Evolutionary conservation across 2,113 vertebrate genomes (phyloP), one percentile per base, ranked within the genome.

Genomic region (Phrynocephalus versicolor): DNA sequence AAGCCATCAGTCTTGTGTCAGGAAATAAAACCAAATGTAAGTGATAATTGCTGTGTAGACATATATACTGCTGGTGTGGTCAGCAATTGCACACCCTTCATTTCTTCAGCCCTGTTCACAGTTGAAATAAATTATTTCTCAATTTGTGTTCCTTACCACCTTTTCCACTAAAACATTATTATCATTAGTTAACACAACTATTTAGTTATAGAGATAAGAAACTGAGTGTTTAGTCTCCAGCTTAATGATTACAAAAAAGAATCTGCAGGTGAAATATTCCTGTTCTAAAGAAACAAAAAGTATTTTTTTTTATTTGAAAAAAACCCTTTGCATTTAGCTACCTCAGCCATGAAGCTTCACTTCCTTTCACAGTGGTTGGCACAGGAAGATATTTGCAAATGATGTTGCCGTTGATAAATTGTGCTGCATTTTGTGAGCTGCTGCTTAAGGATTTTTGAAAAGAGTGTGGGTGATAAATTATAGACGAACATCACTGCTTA

Each of bases 331-430:
- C 75, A 33, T 51, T 85, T 73, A n/a, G 0, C 67, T 81, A 45
- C 1, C 85, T 45, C n/a, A 18, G 33, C 37, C 7, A 33, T 8
- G 84, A 78, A 30, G n/a, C 6, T 8, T 3, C 0, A 58, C 89
- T 90, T 89, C 85, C 41, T 60, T 87, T 82, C 65, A 70, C 51
- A 84, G 57, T 62, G 21, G 35, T 79, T 77, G 16, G 10, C 37
- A 2, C 25, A 77, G 51, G 39, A 86, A 37, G 25, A 76, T 37
- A 71, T 83, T n/a, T 87, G 65, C 74, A 87, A 82, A 78, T 72
- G 39, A 15, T 62, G 23, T 35, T 51, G 19, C 55, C 57, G n/a
- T n/a, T 73, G 70, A 81, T 37, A 37, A 27, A 21, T 25, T 27
- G 39, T 21, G 19, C n/a, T 79, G 18, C 6, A 58, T 14, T 30